Evolutionary conservation across 2,888 invertebrate species (phyloP).

Genomic region (Synergus itoensis): DNA sequence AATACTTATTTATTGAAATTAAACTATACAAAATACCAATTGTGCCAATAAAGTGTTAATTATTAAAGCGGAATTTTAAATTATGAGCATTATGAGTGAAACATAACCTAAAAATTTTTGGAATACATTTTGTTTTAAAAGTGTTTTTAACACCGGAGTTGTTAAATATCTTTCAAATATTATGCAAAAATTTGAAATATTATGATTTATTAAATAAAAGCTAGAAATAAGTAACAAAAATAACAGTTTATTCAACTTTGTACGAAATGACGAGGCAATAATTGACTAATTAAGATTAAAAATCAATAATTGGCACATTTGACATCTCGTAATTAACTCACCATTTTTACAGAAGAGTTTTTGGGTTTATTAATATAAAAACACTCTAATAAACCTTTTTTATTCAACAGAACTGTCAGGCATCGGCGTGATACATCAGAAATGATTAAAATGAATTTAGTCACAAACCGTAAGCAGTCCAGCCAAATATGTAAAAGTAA

Average conservation of each 20-base stretch:
- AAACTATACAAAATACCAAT: background rate
- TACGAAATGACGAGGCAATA: slow-evolving; percentile 43
- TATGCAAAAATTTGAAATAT: background rate
- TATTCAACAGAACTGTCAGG: slow-evolving; percentile 49
- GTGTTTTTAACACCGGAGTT: background rate
- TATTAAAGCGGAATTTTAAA: background rate
- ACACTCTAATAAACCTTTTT: slow-evolving; percentile 22
- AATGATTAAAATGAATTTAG: slow-evolving; percentile 44
- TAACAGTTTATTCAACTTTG: background rate
- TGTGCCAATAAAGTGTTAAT: background rate
- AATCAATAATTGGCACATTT: slow-evolving; percentile 3
- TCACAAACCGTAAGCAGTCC: background rate
- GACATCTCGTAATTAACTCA: slow-evolving; percentile 32
- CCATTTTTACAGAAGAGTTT: slow-evolving; percentile 45
- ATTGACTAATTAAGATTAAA: slow-evolving; percentile 3
- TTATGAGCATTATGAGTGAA: background rate
- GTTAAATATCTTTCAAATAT: background rate
- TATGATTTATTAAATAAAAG: background rate
- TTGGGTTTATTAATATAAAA: background rate
- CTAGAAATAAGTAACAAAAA: background rate
- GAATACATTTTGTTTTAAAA: background rate
- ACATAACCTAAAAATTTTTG: background rate
- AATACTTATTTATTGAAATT: background rate
- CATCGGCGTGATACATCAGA: slow-evolving; percentile 57
- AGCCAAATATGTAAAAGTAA: background rate